Base-by-base conservation (phyloP, 2,797 vertebrate species). In the Aythya fuligula region DNA sequence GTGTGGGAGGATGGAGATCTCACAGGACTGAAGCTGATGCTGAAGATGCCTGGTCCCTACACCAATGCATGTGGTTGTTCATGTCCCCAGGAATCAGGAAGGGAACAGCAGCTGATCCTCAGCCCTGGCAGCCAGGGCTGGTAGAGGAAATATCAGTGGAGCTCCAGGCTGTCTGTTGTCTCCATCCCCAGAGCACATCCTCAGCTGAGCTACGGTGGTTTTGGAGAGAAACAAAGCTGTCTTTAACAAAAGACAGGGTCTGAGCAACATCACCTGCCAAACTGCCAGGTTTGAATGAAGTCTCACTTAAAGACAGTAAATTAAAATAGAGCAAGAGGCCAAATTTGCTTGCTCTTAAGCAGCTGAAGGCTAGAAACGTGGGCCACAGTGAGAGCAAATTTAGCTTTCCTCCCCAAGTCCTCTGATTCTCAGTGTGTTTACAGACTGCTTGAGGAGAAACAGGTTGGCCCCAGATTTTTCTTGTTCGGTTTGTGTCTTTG, bases 401-500 rank as follows among this genome's bases (percentile, higher is more conserved):
- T 80, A 85, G 3, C 61, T 62, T 74, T 70, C 65, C 56, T 73
- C 62, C 72, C 71, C 85, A 66, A 62, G 36, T 65, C 90, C 90
- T 90, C 16, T 77, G 54, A 49, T 87, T 79, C 89, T 76, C 60
- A n/a, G 30, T 54, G n/a, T 61, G 58, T 82, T 94, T 91, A 80
- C 80, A 91, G 89, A 93, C 27, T 45, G 81, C 86, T 92, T 36
- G 77, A 69, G 84, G 85, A 94, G 94, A 82, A 93, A 65, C 67
- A 90, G 90, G 91, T 95, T 90, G 93, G 78, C 65, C 80, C 90
- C 54, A 83, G 71, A 87, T 89, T 96, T 90, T 91, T 95, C 93
- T 92, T 77, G 69, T 95, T 96, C 65, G 72, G 65, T 96, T 93
- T 95, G 61, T 89, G 67, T 96, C 71, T 45, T 83, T 58, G 67